Evolutionary conservation across 64 coral and sea anemone genomes (phyloP).

Genomic region (Stichodactyla helianthus): DNA sequence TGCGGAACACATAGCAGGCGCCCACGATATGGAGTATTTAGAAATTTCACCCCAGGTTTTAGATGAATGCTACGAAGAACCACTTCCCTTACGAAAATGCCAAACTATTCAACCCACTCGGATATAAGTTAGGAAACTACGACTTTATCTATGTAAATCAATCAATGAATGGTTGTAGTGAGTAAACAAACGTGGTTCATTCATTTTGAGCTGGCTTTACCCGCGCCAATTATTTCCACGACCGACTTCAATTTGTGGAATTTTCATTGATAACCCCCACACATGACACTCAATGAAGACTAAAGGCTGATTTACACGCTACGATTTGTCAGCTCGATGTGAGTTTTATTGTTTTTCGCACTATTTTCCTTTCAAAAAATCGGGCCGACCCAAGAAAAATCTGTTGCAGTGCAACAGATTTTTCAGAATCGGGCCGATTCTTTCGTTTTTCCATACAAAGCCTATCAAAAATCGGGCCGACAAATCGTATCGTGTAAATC

Average conservation of each 20-base stretch:
- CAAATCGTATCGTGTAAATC: too few relatives aligned
- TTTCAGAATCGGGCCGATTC: too few relatives aligned
- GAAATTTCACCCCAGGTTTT: neutral
- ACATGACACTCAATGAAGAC: neutral
- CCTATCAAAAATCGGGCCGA: too few relatives aligned
- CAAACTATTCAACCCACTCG: neutral
- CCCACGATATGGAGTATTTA: neutral
- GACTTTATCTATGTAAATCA: neutral
- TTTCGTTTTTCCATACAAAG: too few relatives aligned
- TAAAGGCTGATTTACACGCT: too few relatives aligned
- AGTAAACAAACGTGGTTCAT: constrained; percentile 15
- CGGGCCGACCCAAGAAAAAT: too few relatives aligned
- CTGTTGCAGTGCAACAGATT: too few relatives aligned
- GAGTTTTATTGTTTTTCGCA: too few relatives aligned
- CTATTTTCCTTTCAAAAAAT: too few relatives aligned
- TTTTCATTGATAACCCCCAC: neutral
- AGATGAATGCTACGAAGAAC: neutral
- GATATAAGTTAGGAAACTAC: neutral
- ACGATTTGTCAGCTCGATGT: too few relatives aligned
- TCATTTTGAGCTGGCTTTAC: neutral
- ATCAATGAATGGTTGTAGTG: neutral
- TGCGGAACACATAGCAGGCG: neutral
- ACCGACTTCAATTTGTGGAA: neutral
- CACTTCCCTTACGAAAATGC: neutral
- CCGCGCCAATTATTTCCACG: neutral